Conservation (phyloP, 2,113 vertebrate genomes). For the Melanotaenia duboulayi region DNA sequence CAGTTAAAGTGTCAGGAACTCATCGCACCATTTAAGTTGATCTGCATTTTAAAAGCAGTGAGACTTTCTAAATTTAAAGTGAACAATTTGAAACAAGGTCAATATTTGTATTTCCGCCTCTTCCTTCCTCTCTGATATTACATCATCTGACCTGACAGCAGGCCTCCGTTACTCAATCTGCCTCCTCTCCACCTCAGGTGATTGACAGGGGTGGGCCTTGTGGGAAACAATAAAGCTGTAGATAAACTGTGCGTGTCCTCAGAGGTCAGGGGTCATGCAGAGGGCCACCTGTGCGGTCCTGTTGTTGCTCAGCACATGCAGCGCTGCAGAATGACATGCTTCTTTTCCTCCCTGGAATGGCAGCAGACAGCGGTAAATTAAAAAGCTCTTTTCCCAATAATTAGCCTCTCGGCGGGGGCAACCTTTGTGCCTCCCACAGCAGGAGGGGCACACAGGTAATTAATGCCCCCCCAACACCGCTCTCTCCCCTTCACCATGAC, state of each 20-base stretch:
- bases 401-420: conserved; percentile 74
- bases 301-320: conserved; percentile 1
- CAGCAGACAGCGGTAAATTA: conserved; percentile 79
- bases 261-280: conserved; percentile 46
- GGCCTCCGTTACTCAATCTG: conserved; percentile 24
- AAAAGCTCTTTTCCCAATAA: conserved; percentile 82
- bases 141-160: conserved; percentile 36
- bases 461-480: conserved; percentile 71
- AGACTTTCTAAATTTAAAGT: background rate
- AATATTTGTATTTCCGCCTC: conserved; percentile 10
- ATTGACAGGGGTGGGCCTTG: conserved; percentile 44
- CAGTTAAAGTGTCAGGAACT: too few species aligned
- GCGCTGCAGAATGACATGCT: conserved; percentile 51
- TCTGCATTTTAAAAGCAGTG: too few species aligned
- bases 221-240: conserved; percentile 38
- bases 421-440: conserved; percentile 76
- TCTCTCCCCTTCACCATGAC: conserved; percentile 38
- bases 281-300: conserved; percentile 61
- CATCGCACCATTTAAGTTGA: too few species aligned
- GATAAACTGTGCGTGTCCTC: conserved; percentile 48
- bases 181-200: conserved; percentile 23
- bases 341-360: conserved; percentile 74
- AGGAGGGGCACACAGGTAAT: conserved; percentile 79
- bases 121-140: conserved; percentile 15
- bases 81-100: conserved; percentile 2